Evolutionary conservation across 1,140 invertebrate species (phyloP).

Genomic region (Micrasema minimum): DNA sequence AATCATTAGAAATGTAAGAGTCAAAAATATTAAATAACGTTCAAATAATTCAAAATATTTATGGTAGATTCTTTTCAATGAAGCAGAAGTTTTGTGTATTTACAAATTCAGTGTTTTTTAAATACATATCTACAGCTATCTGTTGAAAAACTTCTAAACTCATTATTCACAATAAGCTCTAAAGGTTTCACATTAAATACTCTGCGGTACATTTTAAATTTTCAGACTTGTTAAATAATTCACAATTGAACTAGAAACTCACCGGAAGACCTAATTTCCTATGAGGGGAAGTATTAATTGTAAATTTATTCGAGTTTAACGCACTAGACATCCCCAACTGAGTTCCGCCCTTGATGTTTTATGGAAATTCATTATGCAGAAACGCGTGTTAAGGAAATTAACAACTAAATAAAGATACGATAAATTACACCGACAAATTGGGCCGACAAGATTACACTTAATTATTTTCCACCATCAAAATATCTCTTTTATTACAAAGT

Average conservation of each 20-base stretch:
- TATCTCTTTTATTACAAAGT: no score
- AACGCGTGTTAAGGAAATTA: conserved; percentile 44
- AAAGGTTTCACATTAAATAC: background rate
- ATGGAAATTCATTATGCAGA: conserved; percentile 52
- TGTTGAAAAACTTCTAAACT: no score
- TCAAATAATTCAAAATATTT: no score
- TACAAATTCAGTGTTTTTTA: no score
- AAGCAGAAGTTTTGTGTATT: no score
- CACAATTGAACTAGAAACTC: conserved; percentile 38
- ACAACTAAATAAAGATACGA: conserved; percentile 51
- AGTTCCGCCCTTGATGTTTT: conserved; percentile 36
- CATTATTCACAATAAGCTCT: no score
- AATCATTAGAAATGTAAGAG: no score
- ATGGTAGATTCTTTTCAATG: no score
- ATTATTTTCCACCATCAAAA: background rate
- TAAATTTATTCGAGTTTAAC: conserved; percentile 50
- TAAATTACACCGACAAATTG: conserved; percentile 39
- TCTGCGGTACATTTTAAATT: conserved; percentile 14
- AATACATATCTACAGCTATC: no score
- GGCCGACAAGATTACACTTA: conserved; percentile 21
- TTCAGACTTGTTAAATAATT: conserved; percentile 20
- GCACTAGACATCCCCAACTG: conserved; percentile 31
- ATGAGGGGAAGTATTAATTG: conserved; percentile 46
- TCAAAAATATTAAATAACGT: no score
- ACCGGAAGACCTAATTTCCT: conserved; percentile 45